These are phyloP conservation scores for Cnemophilus loriae DNA, from an alignment of 2,113 vertebrate species.

Conservation along the genomic window DNA sequence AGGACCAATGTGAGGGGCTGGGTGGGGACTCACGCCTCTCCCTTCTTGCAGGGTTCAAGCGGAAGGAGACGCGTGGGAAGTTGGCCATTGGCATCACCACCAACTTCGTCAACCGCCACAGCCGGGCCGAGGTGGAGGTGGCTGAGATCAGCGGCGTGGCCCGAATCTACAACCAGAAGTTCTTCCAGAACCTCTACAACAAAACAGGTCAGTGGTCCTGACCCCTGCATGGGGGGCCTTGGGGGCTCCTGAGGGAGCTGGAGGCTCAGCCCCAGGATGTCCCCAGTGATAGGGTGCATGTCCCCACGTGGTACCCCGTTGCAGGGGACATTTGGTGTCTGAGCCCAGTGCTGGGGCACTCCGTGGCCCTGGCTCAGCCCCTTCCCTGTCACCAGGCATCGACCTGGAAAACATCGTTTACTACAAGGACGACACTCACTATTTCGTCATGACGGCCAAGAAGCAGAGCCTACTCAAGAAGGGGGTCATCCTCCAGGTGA, in stretches of 20 bases:
- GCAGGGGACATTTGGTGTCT: not conserved
- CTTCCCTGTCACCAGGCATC: constrained; percentile 75
- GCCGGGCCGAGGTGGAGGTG: constrained; percentile 81
- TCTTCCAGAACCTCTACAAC: constrained; percentile 88
- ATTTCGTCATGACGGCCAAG: constrained; percentile 98
- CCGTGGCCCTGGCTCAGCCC: not conserved
- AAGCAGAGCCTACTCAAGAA: constrained; percentile 88
- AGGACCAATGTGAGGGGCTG: accelerated
- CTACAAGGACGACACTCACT: constrained; percentile 96
- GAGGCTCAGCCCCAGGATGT: not conserved
- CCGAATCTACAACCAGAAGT: constrained; percentile 94
- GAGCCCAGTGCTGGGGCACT: not conserved
- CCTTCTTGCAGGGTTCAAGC: constrained; percentile 79
- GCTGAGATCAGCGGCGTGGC: constrained; percentile 92
- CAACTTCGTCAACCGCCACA: constrained; percentile 87
- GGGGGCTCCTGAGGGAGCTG: not conserved
- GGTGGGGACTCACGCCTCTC: not conserved
- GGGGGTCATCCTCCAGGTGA: constrained; percentile 88
- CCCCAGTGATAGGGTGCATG: not conserved
- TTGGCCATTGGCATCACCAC: constrained; percentile 92
- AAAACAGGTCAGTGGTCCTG: constrained; percentile 75
- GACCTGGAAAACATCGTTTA: constrained; percentile 97
- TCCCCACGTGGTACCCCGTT: accelerated
- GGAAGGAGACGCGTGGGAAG: constrained; percentile 88
- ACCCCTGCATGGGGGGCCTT: accelerated